Evolutionary conservation across 2,888 invertebrate genomes (phyloP).

Genomic region (Plagodis dolabraria): DNA sequence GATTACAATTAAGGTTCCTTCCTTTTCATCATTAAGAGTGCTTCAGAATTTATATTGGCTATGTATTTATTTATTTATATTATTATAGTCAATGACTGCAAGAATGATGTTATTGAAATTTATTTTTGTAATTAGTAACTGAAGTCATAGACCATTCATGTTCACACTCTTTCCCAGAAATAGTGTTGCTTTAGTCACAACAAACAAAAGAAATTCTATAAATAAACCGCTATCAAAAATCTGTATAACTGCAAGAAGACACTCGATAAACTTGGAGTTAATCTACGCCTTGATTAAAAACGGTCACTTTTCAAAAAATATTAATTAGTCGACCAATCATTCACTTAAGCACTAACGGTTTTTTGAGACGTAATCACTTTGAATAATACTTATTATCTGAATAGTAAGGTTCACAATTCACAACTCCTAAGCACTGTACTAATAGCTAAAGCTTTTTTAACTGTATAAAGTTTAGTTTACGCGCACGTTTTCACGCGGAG

Average conservation of each 20-base stretch:
- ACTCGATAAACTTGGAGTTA: too few relatives aligned
- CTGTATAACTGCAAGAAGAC: not conserved
- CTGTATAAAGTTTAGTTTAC: constrained; percentile 14
- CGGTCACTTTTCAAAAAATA: constrained; percentile 45
- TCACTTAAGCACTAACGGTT: constrained; percentile 36
- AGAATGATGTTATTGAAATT: too few relatives aligned
- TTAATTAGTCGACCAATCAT: constrained; percentile 38
- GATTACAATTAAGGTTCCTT: too few relatives aligned
- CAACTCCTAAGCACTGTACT: constrained; percentile 9
- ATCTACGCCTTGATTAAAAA: constrained; percentile 46
- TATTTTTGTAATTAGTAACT: too few relatives aligned
- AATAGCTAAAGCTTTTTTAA: not conserved
- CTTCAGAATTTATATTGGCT: too few relatives aligned
- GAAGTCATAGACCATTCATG: not conserved
- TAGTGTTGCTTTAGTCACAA: constrained; percentile 4
- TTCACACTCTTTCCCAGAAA: constrained; percentile 13
- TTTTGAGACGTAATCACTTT: constrained; percentile 18
- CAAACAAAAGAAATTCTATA: constrained; percentile 6
- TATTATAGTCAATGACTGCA: too few relatives aligned
- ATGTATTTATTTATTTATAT: too few relatives aligned
- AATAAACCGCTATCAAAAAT: not conserved
- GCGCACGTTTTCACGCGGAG: constrained; percentile 15
- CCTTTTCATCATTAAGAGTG: too few relatives aligned
- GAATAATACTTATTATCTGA: constrained; percentile 6
- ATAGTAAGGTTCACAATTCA: constrained; percentile 27